A percentile compares a stretch with the other conserved stretches of the same genome.
These are phyloP conservation scores for Pachypanchax playfairii DNA, from an alignment of 2,113 vertebrate species.

Conservation along the genomic window DNA sequence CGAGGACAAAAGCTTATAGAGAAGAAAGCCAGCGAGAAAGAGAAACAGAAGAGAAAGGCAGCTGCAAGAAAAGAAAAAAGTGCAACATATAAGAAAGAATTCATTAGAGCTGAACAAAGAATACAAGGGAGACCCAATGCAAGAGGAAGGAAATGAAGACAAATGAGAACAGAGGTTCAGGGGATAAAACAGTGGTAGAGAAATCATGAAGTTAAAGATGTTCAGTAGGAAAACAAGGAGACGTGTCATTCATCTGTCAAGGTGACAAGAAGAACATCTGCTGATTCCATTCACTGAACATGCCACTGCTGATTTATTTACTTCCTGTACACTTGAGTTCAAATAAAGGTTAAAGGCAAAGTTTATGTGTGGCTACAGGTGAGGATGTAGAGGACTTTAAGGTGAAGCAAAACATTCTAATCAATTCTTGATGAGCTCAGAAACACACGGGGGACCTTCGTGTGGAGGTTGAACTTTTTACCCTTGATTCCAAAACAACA, in stretches of 20 bases:
- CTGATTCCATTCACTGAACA: constrained; percentile 43
- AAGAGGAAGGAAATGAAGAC: constrained; percentile 41
- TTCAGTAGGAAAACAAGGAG: constrained; percentile 52
- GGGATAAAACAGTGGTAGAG: constrained; percentile 24
- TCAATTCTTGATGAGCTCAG: not conserved
- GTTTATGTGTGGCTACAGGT: constrained; percentile 14
- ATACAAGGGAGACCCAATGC: constrained; percentile 22
- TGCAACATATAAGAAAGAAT: constrained; percentile 33
- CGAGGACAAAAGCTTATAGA: constrained; percentile 37
- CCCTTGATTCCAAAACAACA: not conserved
- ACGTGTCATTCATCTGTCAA: constrained; percentile 67
- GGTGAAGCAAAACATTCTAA: constrained; percentile 4
- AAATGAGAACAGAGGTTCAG: constrained; percentile 37
- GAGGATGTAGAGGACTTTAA: constrained; percentile 8
- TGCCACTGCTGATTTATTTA: constrained; percentile 40
- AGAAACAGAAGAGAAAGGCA: constrained; percentile 5
- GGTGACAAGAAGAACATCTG: constrained; percentile 67
- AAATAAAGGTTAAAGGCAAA: constrained; percentile 44
- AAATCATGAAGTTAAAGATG: constrained; percentile 49
- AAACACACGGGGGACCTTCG: not conserved
- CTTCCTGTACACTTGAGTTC: constrained; percentile 55
- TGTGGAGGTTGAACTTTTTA: not conserved
- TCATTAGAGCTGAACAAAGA: constrained; percentile 38
- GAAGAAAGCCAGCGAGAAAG: constrained; percentile 19
- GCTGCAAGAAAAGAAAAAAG: constrained; percentile 2